Conservation (phyloP, 2,797 vertebrate genomes). For the Pseudochaenichthys georgianus region DNA sequence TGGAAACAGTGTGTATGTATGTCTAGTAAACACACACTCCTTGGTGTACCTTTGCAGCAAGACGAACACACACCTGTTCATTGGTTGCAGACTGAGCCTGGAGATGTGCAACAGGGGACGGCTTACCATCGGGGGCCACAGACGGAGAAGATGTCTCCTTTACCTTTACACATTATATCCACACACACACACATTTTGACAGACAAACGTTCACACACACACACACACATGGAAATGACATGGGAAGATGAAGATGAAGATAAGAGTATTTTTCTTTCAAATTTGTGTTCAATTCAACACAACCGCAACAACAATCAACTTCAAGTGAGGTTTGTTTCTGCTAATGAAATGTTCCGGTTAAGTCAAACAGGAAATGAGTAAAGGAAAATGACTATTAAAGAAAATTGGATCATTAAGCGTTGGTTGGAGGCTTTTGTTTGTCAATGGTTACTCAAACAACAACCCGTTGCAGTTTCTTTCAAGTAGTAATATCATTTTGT, state of each 20-base stretch:
- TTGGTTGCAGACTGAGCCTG: constrained; percentile 44
- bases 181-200: constrained; percentile 49
- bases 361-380: constrained; percentile 61
- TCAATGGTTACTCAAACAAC: constrained; percentile 43
- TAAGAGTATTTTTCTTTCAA: constrained; percentile 26
- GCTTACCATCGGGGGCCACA: constrained; percentile 62
- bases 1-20: too few species aligned
- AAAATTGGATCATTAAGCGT: constrained; percentile 54
- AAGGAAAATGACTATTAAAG: constrained; percentile 36
- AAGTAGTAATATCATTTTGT: constrained; percentile 28
- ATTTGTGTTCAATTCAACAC: constrained; percentile 30
- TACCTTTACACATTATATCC: constrained; percentile 62
- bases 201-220: constrained; percentile 47
- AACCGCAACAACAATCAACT: background rate
- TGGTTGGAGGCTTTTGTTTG: constrained; percentile 43
- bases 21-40: constrained; percentile 17
- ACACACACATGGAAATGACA: constrained; percentile 49
- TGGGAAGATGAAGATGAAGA: constrained; percentile 28
- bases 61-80: constrained; percentile 76
- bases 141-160: constrained; percentile 70
- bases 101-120: constrained; percentile 33
- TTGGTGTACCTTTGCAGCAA: constrained; percentile 25
- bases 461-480: constrained; percentile 30
- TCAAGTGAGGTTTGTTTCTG: background rate
- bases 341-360: constrained; percentile 54